Evolutionary conservation across 2,113 vertebrate genomes (phyloP).

Genomic region (Rhinopithecus roxellana): DNA sequence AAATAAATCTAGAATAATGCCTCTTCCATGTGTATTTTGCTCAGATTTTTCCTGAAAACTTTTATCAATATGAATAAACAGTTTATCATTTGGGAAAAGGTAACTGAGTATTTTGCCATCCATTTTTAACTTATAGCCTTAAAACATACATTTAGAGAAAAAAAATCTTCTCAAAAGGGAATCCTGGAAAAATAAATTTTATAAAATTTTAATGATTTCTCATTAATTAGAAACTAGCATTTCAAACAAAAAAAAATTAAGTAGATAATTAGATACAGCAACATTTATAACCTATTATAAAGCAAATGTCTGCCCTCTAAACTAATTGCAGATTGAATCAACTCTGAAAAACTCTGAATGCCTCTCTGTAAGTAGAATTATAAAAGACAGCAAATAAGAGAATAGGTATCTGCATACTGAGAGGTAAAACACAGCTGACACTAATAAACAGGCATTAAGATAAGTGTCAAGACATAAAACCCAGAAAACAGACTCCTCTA

Average conservation of each 20-base stretch:
- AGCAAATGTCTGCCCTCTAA: neutral
- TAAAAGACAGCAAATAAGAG: neutral
- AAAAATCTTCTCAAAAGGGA: neutral
- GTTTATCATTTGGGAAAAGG: neutral
- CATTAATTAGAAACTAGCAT: slow-evolving; percentile 9
- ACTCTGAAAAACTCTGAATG: neutral
- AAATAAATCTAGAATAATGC: slow-evolving; percentile 6
- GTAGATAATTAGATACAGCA: neutral
- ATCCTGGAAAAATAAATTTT: slow-evolving; percentile 22
- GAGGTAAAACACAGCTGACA: neutral
- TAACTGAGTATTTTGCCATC: neutral
- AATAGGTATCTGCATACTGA: neutral
- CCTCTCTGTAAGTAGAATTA: neutral
- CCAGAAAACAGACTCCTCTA: neutral
- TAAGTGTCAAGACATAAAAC: neutral
- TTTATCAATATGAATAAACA: neutral
- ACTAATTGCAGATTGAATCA: neutral
- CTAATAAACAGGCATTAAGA: neutral
- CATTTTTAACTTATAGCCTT: slow-evolving; percentile 17
- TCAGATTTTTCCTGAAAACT: neutral
- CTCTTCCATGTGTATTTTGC: slow-evolving; percentile 7
- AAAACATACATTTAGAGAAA: neutral
- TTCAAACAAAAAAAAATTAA: slow-evolving; percentile 10
- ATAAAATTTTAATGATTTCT: slow-evolving; percentile 13
- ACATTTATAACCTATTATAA: neutral